phyloP scores from a whole-genome alignment of 2,113 vertebrate genomes.

The Eurystomus gularis region DNA sequence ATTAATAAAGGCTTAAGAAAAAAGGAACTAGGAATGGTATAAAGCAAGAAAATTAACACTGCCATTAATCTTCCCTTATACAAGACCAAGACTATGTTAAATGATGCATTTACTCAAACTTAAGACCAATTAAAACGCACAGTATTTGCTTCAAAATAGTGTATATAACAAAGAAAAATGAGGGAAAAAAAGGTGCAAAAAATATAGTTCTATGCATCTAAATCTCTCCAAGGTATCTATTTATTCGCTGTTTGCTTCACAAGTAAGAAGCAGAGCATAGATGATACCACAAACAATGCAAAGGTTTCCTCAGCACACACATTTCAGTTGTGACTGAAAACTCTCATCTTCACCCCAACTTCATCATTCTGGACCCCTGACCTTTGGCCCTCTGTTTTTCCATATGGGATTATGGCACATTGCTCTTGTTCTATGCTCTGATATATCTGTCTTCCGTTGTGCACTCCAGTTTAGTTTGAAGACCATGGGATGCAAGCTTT shows the following conservation, averaged over 20 bases:
- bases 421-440: too few relatives aligned
- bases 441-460: neutral
- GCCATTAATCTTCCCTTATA: neutral
- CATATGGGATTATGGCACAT: accelerated
- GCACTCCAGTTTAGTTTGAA: neutral
- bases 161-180: neutral
- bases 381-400: neutral
- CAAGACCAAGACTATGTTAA: neutral
- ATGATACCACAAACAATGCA: too few relatives aligned
- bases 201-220: too few relatives aligned
- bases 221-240: too few relatives aligned
- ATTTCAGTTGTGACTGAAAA: too few relatives aligned
- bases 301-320: too few relatives aligned
- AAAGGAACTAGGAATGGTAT: neutral
- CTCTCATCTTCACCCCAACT: accelerated
- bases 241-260: too few relatives aligned
- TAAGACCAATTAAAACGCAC: neutral
- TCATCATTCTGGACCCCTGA: neutral
- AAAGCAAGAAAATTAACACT: neutral
- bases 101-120: neutral
- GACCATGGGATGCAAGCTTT: neutral
- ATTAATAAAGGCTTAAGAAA: neutral
- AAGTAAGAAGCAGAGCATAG: too few relatives aligned
- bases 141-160: neutral
- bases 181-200: neutral